A percentile compares a stretch with the other conserved stretches of the same genome.
Evolutionary conservation across 2,797 vertebrate species (phyloP).

Genomic region (Hozukius guyotensis): DNA sequence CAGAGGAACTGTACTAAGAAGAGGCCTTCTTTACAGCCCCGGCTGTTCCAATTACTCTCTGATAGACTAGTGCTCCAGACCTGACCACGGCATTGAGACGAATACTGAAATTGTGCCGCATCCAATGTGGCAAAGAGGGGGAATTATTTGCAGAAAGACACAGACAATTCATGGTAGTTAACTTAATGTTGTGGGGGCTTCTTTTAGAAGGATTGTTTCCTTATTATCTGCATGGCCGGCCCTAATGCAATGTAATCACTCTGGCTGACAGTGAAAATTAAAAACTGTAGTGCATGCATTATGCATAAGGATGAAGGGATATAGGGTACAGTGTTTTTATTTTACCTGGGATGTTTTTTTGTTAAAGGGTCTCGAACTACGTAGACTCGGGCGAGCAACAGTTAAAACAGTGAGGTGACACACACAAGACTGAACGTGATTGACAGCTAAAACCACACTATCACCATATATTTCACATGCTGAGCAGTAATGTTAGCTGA

Average conservation of each 20-base stretch:
- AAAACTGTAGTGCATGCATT: slow-evolving; percentile 55
- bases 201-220: slow-evolving; percentile 49
- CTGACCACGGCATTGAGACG: slow-evolving; percentile 34
- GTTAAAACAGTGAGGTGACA: no score
- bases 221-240: slow-evolving; percentile 57
- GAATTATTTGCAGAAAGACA: slow-evolving; percentile 27
- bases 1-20: slow-evolving; percentile 52
- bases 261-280: slow-evolving; percentile 51
- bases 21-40: slow-evolving; percentile 53
- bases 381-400: fast-evolving
- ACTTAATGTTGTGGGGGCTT: slow-evolving; percentile 25
- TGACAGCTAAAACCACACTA: no score
- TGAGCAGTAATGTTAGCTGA: no score
- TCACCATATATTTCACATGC: no score
- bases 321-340: slow-evolving; percentile 7
- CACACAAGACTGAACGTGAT: no score
- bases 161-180: slow-evolving; percentile 20
- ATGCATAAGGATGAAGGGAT: slow-evolving; percentile 49
- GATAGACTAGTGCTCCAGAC: slow-evolving; percentile 51
- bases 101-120: not conserved
- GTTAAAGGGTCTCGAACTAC: not conserved
- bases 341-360: slow-evolving; percentile 23
- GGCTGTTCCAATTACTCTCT: slow-evolving; percentile 58
- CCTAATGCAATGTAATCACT: slow-evolving; percentile 51
- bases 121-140: slow-evolving; percentile 10